Base-by-base conservation (phyloP, 2,888 invertebrate genomes). In the Xanthia togata region DNA sequence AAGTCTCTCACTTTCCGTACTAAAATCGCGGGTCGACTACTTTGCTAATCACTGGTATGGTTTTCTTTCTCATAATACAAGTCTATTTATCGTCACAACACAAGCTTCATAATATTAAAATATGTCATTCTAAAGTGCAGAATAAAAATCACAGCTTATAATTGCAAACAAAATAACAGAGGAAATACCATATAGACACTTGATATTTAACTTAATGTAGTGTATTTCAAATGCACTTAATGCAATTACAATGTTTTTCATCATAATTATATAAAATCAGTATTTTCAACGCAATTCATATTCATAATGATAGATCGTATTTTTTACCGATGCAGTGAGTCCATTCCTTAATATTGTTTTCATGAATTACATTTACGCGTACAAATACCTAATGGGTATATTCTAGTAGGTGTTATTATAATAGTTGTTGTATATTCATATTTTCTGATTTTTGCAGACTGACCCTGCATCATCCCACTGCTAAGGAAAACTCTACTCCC, bases 141-240 rank as follows among this genome's bases (percentile, higher is more conserved):
- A 59, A 20, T 17, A 65, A 53, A 31, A 50, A 35, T 5, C 3
- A 47, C 12, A 17, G 12, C 12, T 35, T 60, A 60, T 60, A 55
- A 35, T 1, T 44, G 26, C 20, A 20, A 38, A n/a, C 41, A 57
- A 65, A 68, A 78, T 63, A 60, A 62, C 11, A 63, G 2, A 83
- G 77, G 78, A 79, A 79, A 81, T 80, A 80, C n/a, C 14, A 65
- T 76, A 88, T 78, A 82, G n/a, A 87, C 86, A 89, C 90, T 93
- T 93, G 93, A 92, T 93, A 93, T 93, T 93, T 91, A 91, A 76
- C 47, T 59, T 57, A 78, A 71, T 70, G 67, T 73, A 82, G 62
- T 77, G 60, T 76, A 35, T 80, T 87, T 75, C 81, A 79, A 83
- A 76, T 76, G 68, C 79, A 83, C 70, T 82, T 76, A 76, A 76